Percentiles rank a stretch among this genome's conserved stretches.
Conservation (phyloP, 1,140 invertebrate genomes). For the Neodiprion lecontei region DNA sequence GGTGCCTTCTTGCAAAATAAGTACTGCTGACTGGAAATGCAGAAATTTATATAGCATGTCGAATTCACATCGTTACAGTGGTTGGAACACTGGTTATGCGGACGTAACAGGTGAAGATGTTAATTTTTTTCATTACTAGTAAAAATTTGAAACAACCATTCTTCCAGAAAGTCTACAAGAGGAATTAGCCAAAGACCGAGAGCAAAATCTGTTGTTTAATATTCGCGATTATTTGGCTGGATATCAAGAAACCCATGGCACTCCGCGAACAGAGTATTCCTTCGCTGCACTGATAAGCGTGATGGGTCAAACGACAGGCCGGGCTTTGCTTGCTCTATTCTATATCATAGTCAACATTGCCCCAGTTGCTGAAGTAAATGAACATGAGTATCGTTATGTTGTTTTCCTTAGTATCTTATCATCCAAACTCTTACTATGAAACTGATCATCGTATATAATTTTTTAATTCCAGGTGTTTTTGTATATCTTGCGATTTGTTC, state of each 20-base stretch:
- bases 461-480: constrained; percentile 49
- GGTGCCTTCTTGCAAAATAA: constrained; percentile 7
- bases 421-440: constrained; percentile 11
- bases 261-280: constrained; percentile 44
- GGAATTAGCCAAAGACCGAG: background rate
- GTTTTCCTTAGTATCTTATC: background rate
- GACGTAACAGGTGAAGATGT: constrained; percentile 1
- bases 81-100: background rate
- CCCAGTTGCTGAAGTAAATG: constrained; percentile 47
- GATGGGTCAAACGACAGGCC: constrained; percentile 47
- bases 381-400: too few species aligned
- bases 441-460: constrained; percentile 9
- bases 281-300: constrained; percentile 45
- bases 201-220: constrained; percentile 29
- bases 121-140: background rate
- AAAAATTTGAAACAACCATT: background rate
- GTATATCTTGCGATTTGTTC: constrained; percentile 47
- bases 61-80: constrained; percentile 12
- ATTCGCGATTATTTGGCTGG: constrained; percentile 44
- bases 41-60: constrained; percentile 41
- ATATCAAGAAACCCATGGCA: constrained; percentile 49
- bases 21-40: constrained; percentile 32
- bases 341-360: constrained; percentile 47
- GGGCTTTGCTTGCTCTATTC: constrained; percentile 46
- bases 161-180: constrained; percentile 3